Evolutionary conservation across 2,888 invertebrate genomes (phyloP).

Genomic region (Caenorhabditis becei): DNA sequence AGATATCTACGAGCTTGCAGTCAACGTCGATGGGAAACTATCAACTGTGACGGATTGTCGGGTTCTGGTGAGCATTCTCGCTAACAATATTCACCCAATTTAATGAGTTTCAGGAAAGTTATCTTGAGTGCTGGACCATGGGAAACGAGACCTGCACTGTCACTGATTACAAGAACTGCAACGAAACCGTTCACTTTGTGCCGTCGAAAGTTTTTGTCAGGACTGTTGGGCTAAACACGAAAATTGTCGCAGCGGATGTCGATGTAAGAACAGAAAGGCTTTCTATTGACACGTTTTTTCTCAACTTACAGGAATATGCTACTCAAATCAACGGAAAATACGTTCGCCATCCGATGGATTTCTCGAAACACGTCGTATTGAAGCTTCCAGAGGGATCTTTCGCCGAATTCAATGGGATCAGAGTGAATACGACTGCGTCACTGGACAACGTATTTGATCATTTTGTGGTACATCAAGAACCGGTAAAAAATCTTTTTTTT

Average conservation of each 20-base stretch:
- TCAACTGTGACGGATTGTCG: not conserved
- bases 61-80: not conserved
- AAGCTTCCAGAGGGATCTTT: not conserved
- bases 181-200: not conserved
- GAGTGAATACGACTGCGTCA: not conserved
- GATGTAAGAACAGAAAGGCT: not conserved
- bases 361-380: slow-evolving; percentile 9
- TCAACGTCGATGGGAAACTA: not conserved
- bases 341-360: not conserved
- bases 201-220: not conserved
- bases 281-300: not conserved
- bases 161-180: not conserved
- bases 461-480: not conserved
- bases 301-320: not conserved
- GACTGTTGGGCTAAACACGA: not conserved
- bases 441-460: slow-evolving; percentile 6
- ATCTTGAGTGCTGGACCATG: not conserved
- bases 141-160: not conserved
- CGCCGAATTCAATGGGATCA: slow-evolving; percentile 4
- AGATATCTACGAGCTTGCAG: not conserved
- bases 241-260: slow-evolving; percentile 1
- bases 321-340: not conserved
- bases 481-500: not conserved
- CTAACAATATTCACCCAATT: no score
- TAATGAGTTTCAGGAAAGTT: not conserved